These are phyloP conservation scores for Sorex fumeus DNA, from an alignment of 2,113 vertebrate genomes.

Conservation along the genomic window DNA sequence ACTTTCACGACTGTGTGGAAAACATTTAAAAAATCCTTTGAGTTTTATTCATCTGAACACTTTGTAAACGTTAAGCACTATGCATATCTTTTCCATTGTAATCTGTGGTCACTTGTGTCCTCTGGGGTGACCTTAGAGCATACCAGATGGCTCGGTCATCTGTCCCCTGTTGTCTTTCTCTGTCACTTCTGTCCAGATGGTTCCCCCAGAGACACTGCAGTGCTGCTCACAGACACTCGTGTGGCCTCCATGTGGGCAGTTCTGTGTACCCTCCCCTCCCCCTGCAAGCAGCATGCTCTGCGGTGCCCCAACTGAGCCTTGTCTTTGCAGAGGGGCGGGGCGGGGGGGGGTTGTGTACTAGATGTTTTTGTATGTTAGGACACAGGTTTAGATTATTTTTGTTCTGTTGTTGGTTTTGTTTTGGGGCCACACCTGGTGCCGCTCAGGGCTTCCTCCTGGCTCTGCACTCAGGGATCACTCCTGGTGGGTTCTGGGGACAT, in stretches of 20 bases:
- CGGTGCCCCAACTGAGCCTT: too few relatives aligned
- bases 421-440: too few relatives aligned
- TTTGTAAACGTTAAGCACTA: constrained; percentile 18
- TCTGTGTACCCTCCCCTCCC: background rate
- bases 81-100: constrained; percentile 6
- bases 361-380: background rate
- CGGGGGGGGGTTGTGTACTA: too few relatives aligned
- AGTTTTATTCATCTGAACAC: constrained; percentile 21
- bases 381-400: background rate
- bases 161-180: background rate
- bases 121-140: background rate
- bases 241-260: background rate
- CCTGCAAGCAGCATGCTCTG: too few relatives aligned
- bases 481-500: too few relatives aligned
- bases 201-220: background rate
- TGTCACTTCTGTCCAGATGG: background rate
- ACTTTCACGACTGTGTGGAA: constrained; percentile 4
- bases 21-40: background rate
- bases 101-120: background rate
- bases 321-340: too few relatives aligned
- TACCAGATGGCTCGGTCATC: background rate
- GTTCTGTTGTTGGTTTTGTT: too few relatives aligned
- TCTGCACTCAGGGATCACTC: too few relatives aligned
- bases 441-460: too few relatives aligned
- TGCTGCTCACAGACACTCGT: background rate